phyloP scores from a whole-genome alignment of 2,797 vertebrate genomes.

The Lophotriccus pileatus region DNA sequence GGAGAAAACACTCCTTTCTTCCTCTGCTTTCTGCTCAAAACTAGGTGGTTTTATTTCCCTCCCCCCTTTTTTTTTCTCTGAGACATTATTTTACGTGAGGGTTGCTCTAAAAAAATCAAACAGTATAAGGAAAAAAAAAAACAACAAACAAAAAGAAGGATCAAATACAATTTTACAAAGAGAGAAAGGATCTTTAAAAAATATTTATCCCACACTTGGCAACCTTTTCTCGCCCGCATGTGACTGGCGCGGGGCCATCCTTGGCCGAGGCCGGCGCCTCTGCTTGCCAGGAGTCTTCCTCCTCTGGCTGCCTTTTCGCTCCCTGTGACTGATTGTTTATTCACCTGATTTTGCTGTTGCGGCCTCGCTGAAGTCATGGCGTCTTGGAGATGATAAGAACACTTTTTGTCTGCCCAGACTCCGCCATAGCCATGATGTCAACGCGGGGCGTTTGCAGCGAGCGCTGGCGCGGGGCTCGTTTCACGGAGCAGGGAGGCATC shows the following conservation, averaged over 20 bases:
- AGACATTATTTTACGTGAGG: not conserved
- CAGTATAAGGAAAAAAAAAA: too few species aligned
- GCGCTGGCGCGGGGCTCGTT: not conserved
- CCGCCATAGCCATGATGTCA: not conserved
- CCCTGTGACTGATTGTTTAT: slow-evolving; percentile 53
- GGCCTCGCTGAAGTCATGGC: slow-evolving; percentile 1
- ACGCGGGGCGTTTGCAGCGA: fast-evolving
- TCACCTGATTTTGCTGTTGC: slow-evolving; percentile 62
- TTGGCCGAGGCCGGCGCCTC: slow-evolving; percentile 33
- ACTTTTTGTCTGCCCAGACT: not conserved
- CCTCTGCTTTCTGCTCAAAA: not conserved
- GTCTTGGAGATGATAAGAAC: slow-evolving; percentile 15
- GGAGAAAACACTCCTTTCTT: not conserved
- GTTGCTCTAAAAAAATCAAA: not conserved
- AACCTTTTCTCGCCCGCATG: slow-evolving; percentile 61
- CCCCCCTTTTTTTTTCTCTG: not conserved
- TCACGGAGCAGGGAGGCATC: not conserved
- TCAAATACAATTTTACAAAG: slow-evolving; percentile 34
- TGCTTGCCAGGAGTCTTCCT: slow-evolving; percentile 81
- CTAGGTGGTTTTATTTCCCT: fast-evolving
- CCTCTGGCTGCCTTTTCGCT: slow-evolving; percentile 43
- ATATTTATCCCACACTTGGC: slow-evolving; percentile 66
- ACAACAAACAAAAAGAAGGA: not conserved
- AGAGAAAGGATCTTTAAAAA: slow-evolving; percentile 38
- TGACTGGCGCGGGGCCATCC: slow-evolving; percentile 68